These are phyloP conservation scores for Poeciliopsis turrubarensis DNA, from an alignment of 2,113 vertebrate species.

Conservation along the genomic window DNA sequence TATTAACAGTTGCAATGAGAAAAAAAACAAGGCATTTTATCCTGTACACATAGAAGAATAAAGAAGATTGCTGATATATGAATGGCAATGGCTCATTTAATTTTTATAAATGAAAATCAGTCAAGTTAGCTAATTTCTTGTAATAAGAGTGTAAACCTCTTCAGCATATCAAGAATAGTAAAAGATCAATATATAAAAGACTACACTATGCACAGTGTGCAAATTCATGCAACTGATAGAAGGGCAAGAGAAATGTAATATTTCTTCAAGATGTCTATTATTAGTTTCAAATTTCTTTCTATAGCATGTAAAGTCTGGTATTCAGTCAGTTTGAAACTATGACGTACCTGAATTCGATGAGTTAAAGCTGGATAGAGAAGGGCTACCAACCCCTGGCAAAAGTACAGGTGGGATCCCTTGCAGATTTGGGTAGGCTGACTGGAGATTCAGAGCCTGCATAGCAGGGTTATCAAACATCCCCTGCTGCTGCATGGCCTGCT, in stretches of 20 bases:
- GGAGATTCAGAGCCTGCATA: slow-evolving; percentile 96
- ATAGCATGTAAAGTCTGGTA: neutral
- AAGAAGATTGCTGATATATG: neutral
- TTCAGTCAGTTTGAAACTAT: slow-evolving; percentile 4
- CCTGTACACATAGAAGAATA: neutral
- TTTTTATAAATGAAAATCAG: neutral
- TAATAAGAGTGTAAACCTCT: neutral
- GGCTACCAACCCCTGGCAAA: slow-evolving; percentile 95
- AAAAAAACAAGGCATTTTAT: neutral
- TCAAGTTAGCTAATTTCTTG: neutral
- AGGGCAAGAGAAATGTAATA: neutral
- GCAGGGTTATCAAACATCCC: slow-evolving; percentile 94
- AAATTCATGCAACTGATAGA: neutral
- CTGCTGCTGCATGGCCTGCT: slow-evolving; percentile 92
- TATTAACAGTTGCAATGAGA: neutral
- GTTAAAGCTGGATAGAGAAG: slow-evolving; percentile 95
- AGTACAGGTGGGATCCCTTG: slow-evolving; percentile 97
- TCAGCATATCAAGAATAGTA: neutral
- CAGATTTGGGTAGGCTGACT: slow-evolving; percentile 91
- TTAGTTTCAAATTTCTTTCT: neutral
- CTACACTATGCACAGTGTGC: neutral
- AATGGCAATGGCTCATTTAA: neutral
- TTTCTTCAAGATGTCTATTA: neutral
- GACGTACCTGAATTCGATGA: slow-evolving; percentile 97
- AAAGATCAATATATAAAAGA: neutral